Conservation (phyloP, 2,888 invertebrate genomes). For the Agonum fuliginosum region DNA sequence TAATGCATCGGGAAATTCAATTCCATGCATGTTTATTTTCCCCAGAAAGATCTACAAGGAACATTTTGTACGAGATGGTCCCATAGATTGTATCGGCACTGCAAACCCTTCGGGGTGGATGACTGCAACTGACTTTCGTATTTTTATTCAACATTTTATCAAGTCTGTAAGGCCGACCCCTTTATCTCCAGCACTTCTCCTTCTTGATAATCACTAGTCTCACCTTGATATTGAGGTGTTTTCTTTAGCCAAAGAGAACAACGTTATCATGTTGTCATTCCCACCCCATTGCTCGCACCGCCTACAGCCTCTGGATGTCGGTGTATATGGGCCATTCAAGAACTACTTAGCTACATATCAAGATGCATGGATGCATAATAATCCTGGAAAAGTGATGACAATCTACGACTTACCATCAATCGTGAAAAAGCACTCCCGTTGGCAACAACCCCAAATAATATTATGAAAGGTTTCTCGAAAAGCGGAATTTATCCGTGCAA, state of each 20-base stretch:
- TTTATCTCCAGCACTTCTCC: neutral
- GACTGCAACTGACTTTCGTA: no score
- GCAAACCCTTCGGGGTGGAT: no score
- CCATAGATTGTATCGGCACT: no score
- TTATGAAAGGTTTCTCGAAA: neutral
- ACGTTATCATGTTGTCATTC: constrained; percentile 1
- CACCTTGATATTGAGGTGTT: neutral
- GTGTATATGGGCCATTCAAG: constrained; percentile 1
- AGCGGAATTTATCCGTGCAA: neutral
- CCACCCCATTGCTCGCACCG: constrained; percentile 22
- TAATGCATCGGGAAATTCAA: no score
- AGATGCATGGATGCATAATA: no score
- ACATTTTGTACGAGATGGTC: no score
- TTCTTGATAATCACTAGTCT: neutral
- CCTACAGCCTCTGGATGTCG: constrained; percentile 15
- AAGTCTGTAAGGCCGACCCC: neutral
- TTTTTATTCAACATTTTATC: neutral
- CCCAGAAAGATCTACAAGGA: no score
- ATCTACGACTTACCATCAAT: neutral
- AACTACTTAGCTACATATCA: neutral
- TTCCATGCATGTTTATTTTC: no score
- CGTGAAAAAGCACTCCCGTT: neutral
- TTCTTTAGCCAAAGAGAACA: neutral
- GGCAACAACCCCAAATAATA: neutral
- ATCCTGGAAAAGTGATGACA: neutral